Evolutionary conservation across 2,888 invertebrate genomes (phyloP), one percentile per base, ranked within the genome.

Genomic region (Dynastes hyllus): DNA sequence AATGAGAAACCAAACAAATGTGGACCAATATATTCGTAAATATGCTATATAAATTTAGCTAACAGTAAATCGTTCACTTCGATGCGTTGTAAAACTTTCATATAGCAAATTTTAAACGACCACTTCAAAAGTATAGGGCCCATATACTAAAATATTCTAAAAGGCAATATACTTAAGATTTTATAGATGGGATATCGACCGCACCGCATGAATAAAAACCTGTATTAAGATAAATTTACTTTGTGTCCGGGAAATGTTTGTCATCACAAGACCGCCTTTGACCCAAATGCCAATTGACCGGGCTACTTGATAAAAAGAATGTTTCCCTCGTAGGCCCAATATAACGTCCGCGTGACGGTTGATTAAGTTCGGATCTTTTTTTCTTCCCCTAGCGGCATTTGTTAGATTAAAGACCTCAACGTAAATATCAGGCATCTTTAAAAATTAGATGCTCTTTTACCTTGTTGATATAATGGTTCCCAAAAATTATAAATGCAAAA

Each of bases 151-250:
- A 75, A 75, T 63, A 75, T 75, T 75, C 73, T 75, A 63, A 75
- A 61, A 61, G 63, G 61, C 37, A 75, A 75, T 75, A 61, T 75
- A 27, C 61, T 75, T 75, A 75, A 75, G 63, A 75, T 61, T 75
- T 75, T 63, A 75, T 75, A 63, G 61, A 45, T 75, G 32, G 45
- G 63, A 50, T 27, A 40, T 61, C 27, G 73, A 61, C 73, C 61
- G 61, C 45, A 61, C 2, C 61, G 45, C 73, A 75, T 61, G 73
- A 75, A 75, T 75, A 61, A 61, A 61, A 75, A 29, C 45, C 73
- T 50, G 61, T 75, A 75, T 75, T 75, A 45, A 75, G 73, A 75
- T 75, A 61, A 75, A 75, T 75, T 75, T 75, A 58, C 73, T 75
- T 75, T 75, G 73, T 75, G 63, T 75, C 73, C 61, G 50, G 61